These are phyloP conservation scores for Apolygus lucorum DNA, from an alignment of 1,140 invertebrate species.

Conservation along the genomic window DNA sequence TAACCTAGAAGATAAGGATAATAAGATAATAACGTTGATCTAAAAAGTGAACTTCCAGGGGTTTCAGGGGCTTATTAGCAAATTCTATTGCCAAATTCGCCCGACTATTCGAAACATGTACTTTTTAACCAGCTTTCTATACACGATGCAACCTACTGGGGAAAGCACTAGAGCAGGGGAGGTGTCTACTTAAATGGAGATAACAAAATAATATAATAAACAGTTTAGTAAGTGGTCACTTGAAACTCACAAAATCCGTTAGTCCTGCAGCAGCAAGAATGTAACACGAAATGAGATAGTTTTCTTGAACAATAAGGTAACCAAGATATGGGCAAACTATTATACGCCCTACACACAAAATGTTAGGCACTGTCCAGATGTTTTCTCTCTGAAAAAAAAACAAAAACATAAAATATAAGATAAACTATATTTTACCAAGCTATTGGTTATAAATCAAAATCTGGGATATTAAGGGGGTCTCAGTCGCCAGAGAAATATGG, in stretches of 20 bases:
- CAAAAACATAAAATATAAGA: background rate
- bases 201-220: background rate
- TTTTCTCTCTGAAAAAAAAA: conserved; percentile 64
- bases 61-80: background rate
- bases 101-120: background rate
- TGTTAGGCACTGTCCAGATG: conserved; percentile 87
- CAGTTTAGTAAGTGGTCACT: background rate
- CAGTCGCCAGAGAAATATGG: too few species aligned
- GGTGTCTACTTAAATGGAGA: background rate
- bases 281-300: conserved; percentile 62
- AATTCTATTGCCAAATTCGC: background rate
- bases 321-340: conserved; percentile 74
- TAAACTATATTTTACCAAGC: background rate
- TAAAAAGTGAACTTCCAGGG: too few species aligned
- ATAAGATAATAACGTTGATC: too few species aligned
- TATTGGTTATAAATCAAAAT: background rate
- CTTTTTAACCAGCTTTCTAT: background rate
- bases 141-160: background rate
- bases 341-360: conserved; percentile 76
- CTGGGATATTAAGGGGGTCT: background rate
- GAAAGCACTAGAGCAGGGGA: background rate
- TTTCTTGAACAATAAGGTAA: conserved; percentile 65
- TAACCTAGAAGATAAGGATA: too few species aligned
- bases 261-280: conserved; percentile 68
- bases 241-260: conserved; percentile 65